phyloP scores from a whole-genome alignment of 2,113 vertebrate species.

The Eurypyga helias region DNA sequence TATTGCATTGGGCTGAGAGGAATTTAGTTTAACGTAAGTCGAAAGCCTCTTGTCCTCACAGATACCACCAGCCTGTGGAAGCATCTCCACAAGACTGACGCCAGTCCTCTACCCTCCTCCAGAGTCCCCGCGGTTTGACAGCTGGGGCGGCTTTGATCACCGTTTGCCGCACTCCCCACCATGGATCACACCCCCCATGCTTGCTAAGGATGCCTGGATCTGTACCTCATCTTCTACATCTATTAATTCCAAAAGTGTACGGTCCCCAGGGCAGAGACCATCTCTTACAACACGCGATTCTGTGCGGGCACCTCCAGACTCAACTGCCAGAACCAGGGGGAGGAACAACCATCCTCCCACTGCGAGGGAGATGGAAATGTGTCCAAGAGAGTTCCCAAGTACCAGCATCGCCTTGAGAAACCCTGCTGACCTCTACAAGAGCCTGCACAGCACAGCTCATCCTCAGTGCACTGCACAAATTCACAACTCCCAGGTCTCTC shows the following conservation, averaged over 20 bases:
- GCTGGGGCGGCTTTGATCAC: not conserved
- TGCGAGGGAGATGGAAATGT: not conserved
- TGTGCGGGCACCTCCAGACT: not conserved
- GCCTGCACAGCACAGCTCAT: not conserved
- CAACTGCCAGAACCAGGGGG: too few species aligned
- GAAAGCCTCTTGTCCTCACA: not conserved
- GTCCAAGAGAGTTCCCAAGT: too few species aligned
- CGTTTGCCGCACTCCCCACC: not conserved
- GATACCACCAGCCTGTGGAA: not conserved
- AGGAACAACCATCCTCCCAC: not conserved
- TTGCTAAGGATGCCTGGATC: not conserved
- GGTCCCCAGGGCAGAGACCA: not conserved
- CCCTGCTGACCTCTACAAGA: accelerated
- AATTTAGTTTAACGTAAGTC: not conserved
- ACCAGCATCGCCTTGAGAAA: not conserved
- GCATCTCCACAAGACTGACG: accelerated
- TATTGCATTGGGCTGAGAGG: not conserved
- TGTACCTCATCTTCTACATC: not conserved
- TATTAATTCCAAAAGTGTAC: accelerated
- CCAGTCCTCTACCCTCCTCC: not conserved
- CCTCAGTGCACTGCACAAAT: not conserved
- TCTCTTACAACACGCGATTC: not conserved
- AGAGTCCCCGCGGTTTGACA: not conserved
- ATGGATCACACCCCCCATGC: not conserved
- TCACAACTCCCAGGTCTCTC: accelerated